Evolutionary conservation across 1,140 invertebrate species (phyloP), one percentile per base, ranked within the genome.

Genomic region (Dermatophagoides farinae): DNA sequence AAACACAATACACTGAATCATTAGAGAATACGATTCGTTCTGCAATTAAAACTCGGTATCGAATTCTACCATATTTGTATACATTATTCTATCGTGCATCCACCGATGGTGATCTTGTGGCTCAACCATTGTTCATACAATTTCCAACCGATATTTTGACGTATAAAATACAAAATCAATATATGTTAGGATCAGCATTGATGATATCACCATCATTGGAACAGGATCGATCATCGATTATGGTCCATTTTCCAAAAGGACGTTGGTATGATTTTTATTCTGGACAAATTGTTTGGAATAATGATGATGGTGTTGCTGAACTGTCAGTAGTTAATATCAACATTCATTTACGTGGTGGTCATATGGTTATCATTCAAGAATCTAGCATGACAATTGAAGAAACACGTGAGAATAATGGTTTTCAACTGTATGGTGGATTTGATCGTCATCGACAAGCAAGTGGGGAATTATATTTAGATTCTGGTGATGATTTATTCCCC

Each of bases 51-150:
- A 74, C 79, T 37, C 76, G 87, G 49, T 91, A 91, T 69, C 72
- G 73, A 2, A 71, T 91, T 1, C 71, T 91, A 20, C 86, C 87
- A 0, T 85, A 85, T 70, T 77, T 89, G 1, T 76, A 77, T 65
- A 73, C 74, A 14, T 62, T 71, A n/a, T 70, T 76, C 46, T 71
- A 70, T 49, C 44, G 67, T 14, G 69, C 68, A 20, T 68, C 69
- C 60, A 52, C 61, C 0, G 55, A 65, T 38, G 75, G 73, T 1
- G 44, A 60, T 1, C 67, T 72, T 0, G 71, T 75, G 0, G 79
- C 79, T 1, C 72, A 83, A 39, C 85, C 87, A 14, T 68, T 90
- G 49, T 87, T 88, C 72, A 82, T 85, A 67, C 81, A 85, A 82
- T 86, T 83, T 70, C 76, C 77, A 0, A 67, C 75, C 9, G 83